Percentiles rank a stretch among this genome's conserved stretches.
Conservation (phyloP, 2,888 invertebrate species). For the Siphlonurus alternatus region DNA sequence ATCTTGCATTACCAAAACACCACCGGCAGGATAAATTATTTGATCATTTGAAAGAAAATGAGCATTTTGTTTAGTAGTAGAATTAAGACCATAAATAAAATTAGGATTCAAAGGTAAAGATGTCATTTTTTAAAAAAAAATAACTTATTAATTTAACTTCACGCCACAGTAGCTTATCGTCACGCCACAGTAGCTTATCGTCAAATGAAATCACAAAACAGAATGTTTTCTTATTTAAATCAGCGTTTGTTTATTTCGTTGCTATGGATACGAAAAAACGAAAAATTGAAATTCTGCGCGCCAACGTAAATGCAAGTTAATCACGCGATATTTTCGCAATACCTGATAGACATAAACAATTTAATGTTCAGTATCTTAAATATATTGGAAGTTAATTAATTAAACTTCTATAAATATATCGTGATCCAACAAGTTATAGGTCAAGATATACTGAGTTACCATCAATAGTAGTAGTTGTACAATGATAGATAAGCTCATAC, state of each 20-base stretch:
- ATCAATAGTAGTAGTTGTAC: too few species aligned
- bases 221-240: background rate
- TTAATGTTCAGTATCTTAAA: too few species aligned
- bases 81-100: slow-evolving; percentile 40
- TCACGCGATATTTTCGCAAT: too few species aligned
- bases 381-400: too few species aligned
- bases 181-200: too few species aligned
- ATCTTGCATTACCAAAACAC: slow-evolving; percentile 57
- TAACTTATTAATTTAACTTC: background rate
- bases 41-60: slow-evolving; percentile 57
- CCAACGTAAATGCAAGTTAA: too few species aligned
- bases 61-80: slow-evolving; percentile 48
- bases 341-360: too few species aligned
- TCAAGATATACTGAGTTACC: too few species aligned
- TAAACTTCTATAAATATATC: too few species aligned
- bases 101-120: background rate
- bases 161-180: background rate
- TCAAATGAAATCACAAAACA: background rate
- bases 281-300: too few species aligned
- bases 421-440: too few species aligned
- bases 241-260: background rate
- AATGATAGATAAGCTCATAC: too few species aligned
- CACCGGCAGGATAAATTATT: slow-evolving; percentile 63
- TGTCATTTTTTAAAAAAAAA: background rate
- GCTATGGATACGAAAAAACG: background rate